phyloP scores from a whole-genome alignment of 2,888 invertebrate species.

The Panopea generosa region DNA sequence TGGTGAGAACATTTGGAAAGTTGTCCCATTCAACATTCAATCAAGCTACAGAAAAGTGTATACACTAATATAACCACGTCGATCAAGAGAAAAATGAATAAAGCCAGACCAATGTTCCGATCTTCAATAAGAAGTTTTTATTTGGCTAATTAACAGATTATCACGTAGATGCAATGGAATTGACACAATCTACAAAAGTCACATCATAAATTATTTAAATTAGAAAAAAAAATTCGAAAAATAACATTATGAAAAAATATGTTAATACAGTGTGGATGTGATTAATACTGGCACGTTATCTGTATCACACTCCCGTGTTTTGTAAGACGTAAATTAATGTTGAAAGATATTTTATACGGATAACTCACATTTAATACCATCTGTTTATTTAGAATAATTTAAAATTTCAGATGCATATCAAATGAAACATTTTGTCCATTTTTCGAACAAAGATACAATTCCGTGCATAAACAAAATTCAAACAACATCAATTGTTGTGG shows the following conservation, averaged over 20 bases:
- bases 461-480: conserved; percentile 65
- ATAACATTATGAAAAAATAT: conserved; percentile 47
- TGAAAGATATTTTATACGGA: conserved; percentile 50
- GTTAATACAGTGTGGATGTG: conserved; percentile 35
- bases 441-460: conserved; percentile 47
- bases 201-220: conserved; percentile 12
- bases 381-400: conserved; percentile 58
- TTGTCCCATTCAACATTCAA: too few species aligned
- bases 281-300: conserved; percentile 44
- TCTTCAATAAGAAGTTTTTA: too few species aligned
- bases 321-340: conserved; percentile 60
- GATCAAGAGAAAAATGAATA: too few species aligned
- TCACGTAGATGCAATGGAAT: not conserved
- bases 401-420: conserved; percentile 64
- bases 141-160: too few species aligned
- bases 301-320: conserved; percentile 51
- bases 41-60: too few species aligned
- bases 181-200: not conserved
- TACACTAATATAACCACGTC: too few species aligned
- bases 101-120: too few species aligned
- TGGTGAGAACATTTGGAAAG: too few species aligned
- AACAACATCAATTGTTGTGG: conserved; percentile 50
- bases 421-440: conserved; percentile 49
- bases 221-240: conserved; percentile 5
- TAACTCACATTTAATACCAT: conserved; percentile 54